Evolutionary conservation across 1,140 invertebrate species (phyloP).

Genomic region (Belonocnema kinseyi): DNA sequence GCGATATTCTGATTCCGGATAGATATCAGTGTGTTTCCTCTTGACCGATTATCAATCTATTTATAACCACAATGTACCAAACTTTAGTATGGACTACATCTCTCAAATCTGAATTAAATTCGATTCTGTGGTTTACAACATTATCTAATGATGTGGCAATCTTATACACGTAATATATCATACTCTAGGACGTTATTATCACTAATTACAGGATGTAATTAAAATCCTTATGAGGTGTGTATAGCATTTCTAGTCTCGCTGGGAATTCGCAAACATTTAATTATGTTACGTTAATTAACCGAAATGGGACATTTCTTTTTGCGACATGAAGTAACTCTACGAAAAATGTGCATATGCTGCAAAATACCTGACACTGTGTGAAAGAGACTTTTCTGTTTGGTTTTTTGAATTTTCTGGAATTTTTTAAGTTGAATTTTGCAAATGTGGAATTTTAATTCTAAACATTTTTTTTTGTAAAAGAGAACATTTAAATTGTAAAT

Average conservation of each 20-base stretch:
- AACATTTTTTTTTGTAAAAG: no score
- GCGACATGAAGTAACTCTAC: background rate
- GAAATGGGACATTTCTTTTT: background rate
- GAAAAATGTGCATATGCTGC: no score
- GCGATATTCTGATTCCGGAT: slow-evolving; percentile 18
- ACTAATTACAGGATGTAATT: slow-evolving; percentile 16
- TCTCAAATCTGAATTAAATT: slow-evolving; percentile 32
- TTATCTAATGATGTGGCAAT: slow-evolving; percentile 10
- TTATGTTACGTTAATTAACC: background rate
- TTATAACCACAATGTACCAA: background rate
- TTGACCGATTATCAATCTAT: background rate
- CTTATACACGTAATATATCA: background rate
- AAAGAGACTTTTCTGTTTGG: no score
- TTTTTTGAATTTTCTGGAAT: no score
- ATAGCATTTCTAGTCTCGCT: background rate
- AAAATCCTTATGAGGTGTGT: slow-evolving; percentile 13
- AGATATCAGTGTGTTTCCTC: background rate
- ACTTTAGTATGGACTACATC: background rate
- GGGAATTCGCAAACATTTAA: background rate
- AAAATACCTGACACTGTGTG: no score
- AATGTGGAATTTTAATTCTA: no score
- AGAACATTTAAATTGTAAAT: no score
- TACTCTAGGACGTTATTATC: background rate
- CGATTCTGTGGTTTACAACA: slow-evolving; percentile 9
- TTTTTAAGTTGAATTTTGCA: no score